Evolutionary conservation across 2,888 invertebrate genomes (phyloP), one percentile per base, ranked within the genome.

Genomic region (Cryptocephalus primarius): DNA sequence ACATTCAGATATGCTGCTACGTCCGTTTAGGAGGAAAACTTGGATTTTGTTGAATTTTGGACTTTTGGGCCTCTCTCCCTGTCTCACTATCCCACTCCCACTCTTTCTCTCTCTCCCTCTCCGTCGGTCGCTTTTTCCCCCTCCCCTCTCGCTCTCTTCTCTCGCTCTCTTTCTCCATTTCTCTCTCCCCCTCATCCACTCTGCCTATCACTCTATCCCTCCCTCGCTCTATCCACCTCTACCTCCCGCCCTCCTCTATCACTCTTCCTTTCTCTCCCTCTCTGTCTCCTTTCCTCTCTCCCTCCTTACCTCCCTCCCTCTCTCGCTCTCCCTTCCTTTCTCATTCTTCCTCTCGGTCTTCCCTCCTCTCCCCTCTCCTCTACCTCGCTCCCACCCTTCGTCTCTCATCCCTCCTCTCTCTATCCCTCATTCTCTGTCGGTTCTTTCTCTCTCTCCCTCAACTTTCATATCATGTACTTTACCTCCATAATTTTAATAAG

Each of bases 181-280:
- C 46, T 12, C 38, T 39, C 71, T 57, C 68, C 58, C 63, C 59
- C 48, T 60, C 48, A 55, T 56, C 50, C 39, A 33, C 48, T 48
- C 32, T 44, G 31, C 40, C 49, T 46, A 53, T 53, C n/a, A 44
- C 41, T 48, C 34, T 40, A 33, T 55, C 53, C 43, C 42, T 45
- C 9, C n/a, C 10, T 43, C 50, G 9, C 34, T n/a, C n/a, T n/a
- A 9, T n/a, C 9, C 34, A 9, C n/a, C 34, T 34, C 34, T 9
- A 9, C 34, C n/a, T 9, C n/a, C 34, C 9, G 9, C 34, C 9
- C 34, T 34, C 34, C n/a, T n/a, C 34, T 9, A 9, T 34, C 34
- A 9, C 34, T n/a, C n/a, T n/a, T 34, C 34, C n/a, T n/a, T n/a
- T 9, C 34, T 9, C 9, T 34, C 34, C 34, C n/a, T n/a, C n/a